These are phyloP conservation scores for Acrossocheilus fasciatus DNA, from an alignment of 2,797 vertebrate species.

Conservation along the genomic window DNA sequence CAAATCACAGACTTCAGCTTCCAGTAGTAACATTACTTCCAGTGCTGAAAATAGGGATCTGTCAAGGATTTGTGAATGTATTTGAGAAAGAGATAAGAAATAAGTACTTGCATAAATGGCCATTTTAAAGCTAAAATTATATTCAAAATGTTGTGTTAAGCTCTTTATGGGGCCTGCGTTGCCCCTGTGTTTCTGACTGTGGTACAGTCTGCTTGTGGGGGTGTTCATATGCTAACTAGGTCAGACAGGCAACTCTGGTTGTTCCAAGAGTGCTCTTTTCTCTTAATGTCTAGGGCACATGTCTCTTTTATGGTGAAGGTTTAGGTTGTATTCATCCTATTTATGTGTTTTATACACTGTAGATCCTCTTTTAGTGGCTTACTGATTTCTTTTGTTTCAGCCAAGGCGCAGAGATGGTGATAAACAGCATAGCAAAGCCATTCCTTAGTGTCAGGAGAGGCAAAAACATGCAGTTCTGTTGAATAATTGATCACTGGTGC, in stretches of 20 bases:
- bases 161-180: not conserved
- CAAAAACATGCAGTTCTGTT: constrained; percentile 57
- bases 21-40: constrained; percentile 24
- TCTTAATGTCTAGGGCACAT: constrained; percentile 63
- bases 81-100: not conserved
- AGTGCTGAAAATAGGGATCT: constrained; percentile 20
- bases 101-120: not conserved
- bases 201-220: constrained; percentile 60
- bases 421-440: constrained; percentile 37
- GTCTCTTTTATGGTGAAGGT: constrained; percentile 60
- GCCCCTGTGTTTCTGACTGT: constrained; percentile 29
- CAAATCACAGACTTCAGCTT: constrained; percentile 32
- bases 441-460: constrained; percentile 43
- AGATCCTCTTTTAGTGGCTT: constrained; percentile 51
- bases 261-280: constrained; percentile 57
- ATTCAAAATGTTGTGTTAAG: constrained; percentile 19
- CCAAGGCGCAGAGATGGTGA: constrained; percentile 22
- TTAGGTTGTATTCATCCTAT: constrained; percentile 56
- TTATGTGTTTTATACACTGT: constrained; percentile 47
- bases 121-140: not conserved
- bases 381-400: constrained; percentile 36
- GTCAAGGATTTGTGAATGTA: constrained; percentile 25
- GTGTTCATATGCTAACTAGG: constrained; percentile 72
- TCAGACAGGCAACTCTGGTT: constrained; percentile 64
- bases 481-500: constrained; percentile 68